phyloP scores from a whole-genome alignment of 2,113 vertebrate genomes.

The Daboia siamensis region DNA sequence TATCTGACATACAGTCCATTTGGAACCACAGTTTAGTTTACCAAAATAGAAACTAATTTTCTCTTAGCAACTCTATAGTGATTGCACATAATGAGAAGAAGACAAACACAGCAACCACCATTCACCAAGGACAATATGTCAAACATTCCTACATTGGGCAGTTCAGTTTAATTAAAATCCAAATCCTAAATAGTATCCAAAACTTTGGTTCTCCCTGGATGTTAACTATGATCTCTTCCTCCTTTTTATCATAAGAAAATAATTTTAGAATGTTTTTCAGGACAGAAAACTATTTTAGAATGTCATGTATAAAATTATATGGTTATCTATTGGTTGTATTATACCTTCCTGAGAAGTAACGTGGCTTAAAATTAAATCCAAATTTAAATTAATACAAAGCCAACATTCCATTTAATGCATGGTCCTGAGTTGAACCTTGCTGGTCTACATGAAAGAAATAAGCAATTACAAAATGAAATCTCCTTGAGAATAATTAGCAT shows the following conservation, averaged over 20 bases:
- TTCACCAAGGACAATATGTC: slow-evolving; percentile 38
- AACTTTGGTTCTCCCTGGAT: slow-evolving; percentile 17
- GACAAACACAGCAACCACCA: slow-evolving; percentile 47
- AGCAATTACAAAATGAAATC: not conserved
- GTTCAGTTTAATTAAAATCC: slow-evolving; percentile 28
- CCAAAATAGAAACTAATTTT: slow-evolving; percentile 65
- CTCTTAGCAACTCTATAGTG: slow-evolving; percentile 57
- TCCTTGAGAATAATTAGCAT: not conserved
- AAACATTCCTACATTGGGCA: slow-evolving; percentile 35
- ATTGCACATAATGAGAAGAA: slow-evolving; percentile 54
- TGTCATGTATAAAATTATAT: not conserved
- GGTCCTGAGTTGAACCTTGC: not conserved
- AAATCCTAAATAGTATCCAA: slow-evolving; percentile 32
- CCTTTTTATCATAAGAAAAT: not conserved
- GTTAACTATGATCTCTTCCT: not conserved
- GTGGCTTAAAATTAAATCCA: not conserved
- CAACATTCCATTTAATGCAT: not conserved
- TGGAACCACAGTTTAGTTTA: slow-evolving; percentile 62
- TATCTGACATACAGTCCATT: slow-evolving; percentile 58
- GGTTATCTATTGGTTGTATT: not conserved
- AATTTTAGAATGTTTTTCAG: not conserved
- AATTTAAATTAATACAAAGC: not conserved
- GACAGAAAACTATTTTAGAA: not conserved
- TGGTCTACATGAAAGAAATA: not conserved
- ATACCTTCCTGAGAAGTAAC: not conserved